Conservation (phyloP, 2,797 vertebrate genomes). For the Chelonia mydas region DNA sequence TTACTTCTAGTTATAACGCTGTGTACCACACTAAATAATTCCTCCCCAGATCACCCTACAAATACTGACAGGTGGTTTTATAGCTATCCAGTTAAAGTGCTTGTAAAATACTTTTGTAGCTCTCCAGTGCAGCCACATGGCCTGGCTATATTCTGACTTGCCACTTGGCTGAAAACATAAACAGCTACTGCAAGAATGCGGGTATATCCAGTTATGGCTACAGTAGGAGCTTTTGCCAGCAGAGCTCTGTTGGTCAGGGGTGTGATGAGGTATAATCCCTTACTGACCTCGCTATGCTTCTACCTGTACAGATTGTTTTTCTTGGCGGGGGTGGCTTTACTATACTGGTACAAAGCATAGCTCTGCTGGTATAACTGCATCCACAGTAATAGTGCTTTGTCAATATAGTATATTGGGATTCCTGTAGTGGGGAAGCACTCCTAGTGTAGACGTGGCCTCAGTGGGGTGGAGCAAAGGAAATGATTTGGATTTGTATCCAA, state of each 20-base stretch:
- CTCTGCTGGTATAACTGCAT: background rate
- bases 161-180: background rate
- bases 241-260: background rate
- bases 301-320: background rate
- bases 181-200: background rate
- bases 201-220: background rate
- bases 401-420: background rate
- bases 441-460: background rate
- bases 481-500: fast-evolving
- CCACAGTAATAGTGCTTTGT: background rate
- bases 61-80: background rate
- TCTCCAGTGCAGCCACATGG: background rate
- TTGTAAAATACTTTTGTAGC: background rate
- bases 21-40: background rate
- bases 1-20: background rate
- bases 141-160: background rate
- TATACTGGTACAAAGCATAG: background rate
- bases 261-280: background rate
- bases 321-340: background rate
- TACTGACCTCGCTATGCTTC: background rate
- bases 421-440: background rate
- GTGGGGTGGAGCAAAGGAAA: background rate
- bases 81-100: background rate
- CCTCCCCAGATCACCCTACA: fast-evolving
- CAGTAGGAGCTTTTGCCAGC: background rate